These are phyloP conservation scores for Pyrocephalus nanus DNA, from an alignment of 2,797 vertebrate genomes.

Conservation along the genomic window DNA sequence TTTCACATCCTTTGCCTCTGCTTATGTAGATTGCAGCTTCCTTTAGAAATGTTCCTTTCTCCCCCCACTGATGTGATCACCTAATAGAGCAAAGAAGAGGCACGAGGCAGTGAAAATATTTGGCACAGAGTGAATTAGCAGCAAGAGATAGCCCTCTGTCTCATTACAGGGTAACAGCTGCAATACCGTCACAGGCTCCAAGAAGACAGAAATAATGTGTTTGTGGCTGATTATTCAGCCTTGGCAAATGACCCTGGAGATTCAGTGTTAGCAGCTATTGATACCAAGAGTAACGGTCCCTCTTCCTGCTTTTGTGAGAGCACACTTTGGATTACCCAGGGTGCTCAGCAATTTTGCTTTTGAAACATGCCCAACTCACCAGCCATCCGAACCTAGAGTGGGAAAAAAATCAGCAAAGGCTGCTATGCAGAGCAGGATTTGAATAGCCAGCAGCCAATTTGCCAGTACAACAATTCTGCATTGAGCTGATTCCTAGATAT, in stretches of 20 bases:
- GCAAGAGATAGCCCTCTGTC: conserved; percentile 5
- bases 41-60: neutral
- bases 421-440: conserved; percentile 14
- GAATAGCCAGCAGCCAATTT: conserved; percentile 53
- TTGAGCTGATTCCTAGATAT: conserved; percentile 56
- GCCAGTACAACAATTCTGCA: conserved; percentile 50
- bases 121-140: neutral
- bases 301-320: conserved; percentile 52
- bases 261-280: conserved; percentile 39
- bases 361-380: neutral
- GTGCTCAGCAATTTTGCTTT: conserved; percentile 46
- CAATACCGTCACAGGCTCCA: neutral
- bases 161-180: conserved; percentile 61
- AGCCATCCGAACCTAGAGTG: neutral
- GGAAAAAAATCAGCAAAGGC: neutral
- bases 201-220: conserved; percentile 54
- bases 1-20: neutral
- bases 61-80: neutral
- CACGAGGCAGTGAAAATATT: neutral
- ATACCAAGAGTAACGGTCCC: conserved; percentile 21
- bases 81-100: neutral
- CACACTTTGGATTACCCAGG: conserved; percentile 42
- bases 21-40: neutral
- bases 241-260: conserved; percentile 40
- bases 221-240: conserved; percentile 48